phyloP scores from a whole-genome alignment of 2,113 vertebrate genomes.

The Myrmophylax atrothorax region DNA sequence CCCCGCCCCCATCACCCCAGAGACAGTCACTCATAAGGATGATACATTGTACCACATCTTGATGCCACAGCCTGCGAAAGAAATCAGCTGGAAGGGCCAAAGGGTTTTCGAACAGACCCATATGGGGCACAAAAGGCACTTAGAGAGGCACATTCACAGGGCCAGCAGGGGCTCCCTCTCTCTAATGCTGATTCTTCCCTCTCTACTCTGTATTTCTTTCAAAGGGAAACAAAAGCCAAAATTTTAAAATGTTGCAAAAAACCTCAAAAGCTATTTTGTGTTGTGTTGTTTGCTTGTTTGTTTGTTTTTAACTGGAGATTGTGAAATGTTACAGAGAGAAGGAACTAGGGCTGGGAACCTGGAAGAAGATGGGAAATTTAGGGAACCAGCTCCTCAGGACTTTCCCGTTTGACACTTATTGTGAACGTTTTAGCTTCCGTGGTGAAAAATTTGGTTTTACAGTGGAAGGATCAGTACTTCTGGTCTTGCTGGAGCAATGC shows the following conservation, averaged over 20 bases:
- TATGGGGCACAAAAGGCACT: fast-evolving
- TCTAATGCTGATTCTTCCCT: not conserved
- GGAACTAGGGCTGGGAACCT: not conserved
- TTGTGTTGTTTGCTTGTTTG: not conserved
- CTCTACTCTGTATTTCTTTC: not conserved
- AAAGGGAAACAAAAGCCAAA: not conserved
- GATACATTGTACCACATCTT: fast-evolving
- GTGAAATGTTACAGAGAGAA: not conserved
- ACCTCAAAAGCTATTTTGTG: not conserved
- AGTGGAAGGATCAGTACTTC: not conserved
- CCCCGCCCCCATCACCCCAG: fast-evolving
- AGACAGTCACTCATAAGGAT: not conserved
- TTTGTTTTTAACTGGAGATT: not conserved
- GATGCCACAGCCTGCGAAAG: not conserved
- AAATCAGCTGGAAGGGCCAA: not conserved
- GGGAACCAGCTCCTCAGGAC: not conserved
- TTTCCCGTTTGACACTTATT: not conserved
- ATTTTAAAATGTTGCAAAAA: not conserved
- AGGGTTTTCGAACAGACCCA: not conserved
- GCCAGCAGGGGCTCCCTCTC: not conserved
- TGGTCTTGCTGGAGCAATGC: not conserved
- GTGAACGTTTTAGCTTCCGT: not conserved
- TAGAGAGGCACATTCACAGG: too few relatives aligned
- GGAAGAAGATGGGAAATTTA: not conserved
- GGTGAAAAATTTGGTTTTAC: not conserved